Evolutionary conservation across 2,113 vertebrate species (phyloP), one percentile per base, ranked within the genome.

Genomic region (Oceanodroma tethys): DNA sequence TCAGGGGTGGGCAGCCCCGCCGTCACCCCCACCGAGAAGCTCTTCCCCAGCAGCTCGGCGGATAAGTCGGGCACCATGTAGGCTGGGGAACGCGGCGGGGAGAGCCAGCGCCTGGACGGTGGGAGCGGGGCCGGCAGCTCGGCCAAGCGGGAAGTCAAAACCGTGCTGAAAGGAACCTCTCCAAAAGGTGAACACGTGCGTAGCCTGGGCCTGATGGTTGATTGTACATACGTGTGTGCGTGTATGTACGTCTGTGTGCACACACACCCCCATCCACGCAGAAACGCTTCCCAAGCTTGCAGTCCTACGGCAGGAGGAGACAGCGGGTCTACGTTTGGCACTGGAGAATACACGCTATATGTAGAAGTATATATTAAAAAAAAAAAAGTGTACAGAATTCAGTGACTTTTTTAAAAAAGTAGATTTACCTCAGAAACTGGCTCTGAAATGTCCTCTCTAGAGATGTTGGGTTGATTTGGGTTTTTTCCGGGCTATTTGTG

Each of bases 61-160:
- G 99, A 99, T 93, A 99, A 99, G 92, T 99, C 99, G 3, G 99
- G 99, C 92, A 99, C 99, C 95, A 99, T 99, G 99, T 99, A 97
- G 97, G 90, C 75, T 2, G 8, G 83, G 48, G 16, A 29, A 34
- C 1, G 80, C 11, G 20, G 42, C 12, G 3, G 52, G 58, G 19
- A 56, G 6, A 18, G 78, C 45, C 29, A 25, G 86, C 5, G 2
- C 70, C 60, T 10, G 36, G 42, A 4, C 3, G 5, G 66, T 8
- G 26, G 52, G 48, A 58, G 66, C 32, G 8, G 66, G 89, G 93
- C n/a, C 20, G 3, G 47, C n/a, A 25, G 78, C 53, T 13, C 10
- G 5, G 43, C 65, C 1, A 36, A 47, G 78, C 16, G 1, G 78
- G 56, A 67, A 8, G 18, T 9, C 30, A 10, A 6, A 59, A 53